A percentile compares a stretch with the other conserved stretches of the same genome.
Evolutionary conservation across 2,113 vertebrate species (phyloP).

Genomic region (Oreochromis aureus): DNA sequence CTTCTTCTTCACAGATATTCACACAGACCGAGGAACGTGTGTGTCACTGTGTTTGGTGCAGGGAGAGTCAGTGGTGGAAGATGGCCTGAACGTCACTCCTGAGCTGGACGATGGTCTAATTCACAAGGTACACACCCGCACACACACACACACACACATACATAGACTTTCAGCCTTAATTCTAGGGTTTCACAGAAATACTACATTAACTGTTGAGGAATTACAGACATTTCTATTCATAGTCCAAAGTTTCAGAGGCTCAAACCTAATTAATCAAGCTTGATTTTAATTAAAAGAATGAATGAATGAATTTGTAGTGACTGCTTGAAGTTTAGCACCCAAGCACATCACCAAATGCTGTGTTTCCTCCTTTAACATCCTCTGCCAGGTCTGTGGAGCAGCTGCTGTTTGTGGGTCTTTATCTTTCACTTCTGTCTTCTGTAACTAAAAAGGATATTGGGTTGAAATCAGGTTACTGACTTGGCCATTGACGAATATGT

Average conservation of each 20-base stretch:
- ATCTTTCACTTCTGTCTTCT: neutral
- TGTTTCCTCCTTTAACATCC: neutral
- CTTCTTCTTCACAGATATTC: neutral
- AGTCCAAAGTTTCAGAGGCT: neutral
- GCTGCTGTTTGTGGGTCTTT: neutral
- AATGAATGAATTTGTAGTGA: neutral
- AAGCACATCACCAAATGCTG: neutral
- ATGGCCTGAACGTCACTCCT: neutral
- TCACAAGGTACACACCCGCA: constrained; percentile 7
- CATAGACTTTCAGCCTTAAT: neutral
- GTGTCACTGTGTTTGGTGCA: constrained; percentile 17
- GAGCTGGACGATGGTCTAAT: constrained; percentile 1
- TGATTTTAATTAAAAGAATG: neutral
- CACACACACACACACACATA: neutral
- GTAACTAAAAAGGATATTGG: neutral
- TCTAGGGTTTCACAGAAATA: neutral
- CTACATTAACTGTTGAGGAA: neutral
- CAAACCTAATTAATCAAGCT: neutral
- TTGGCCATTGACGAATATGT: neutral
- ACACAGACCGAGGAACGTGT: neutral
- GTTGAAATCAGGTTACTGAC: neutral
- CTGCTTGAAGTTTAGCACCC: neutral
- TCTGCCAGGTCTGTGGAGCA: neutral
- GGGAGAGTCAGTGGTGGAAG: neutral
- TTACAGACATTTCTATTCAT: neutral